Conservation (phyloP, 1,140 invertebrate species). For the Saccostrea glomerata region DNA sequence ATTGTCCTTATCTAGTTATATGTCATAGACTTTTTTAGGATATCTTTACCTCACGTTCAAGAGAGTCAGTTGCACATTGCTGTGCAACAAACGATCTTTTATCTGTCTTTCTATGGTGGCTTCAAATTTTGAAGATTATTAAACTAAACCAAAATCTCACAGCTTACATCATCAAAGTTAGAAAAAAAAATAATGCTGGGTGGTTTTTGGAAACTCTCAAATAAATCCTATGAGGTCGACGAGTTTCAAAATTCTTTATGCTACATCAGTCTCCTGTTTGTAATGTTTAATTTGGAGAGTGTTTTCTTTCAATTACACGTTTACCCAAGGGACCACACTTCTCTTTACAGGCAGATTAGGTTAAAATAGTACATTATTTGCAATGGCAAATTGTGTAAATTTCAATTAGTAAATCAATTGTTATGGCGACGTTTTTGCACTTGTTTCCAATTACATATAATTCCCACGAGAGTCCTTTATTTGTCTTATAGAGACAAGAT, state of each 20-base stretch:
- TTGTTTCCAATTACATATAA: conserved; percentile 27
- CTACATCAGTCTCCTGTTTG: not conserved
- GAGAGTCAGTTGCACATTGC: no score
- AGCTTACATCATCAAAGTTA: no score
- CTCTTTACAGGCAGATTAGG: conserved; percentile 14
- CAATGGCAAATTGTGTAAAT: conserved; percentile 34
- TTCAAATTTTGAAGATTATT: no score
- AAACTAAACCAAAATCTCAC: no score
- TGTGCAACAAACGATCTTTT: no score
- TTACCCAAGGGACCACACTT: not conserved
- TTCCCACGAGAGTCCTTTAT: conserved; percentile 1
- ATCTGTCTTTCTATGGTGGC: no score
- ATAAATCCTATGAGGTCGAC: not conserved
- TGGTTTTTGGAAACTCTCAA: no score
- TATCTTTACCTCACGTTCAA: no score
- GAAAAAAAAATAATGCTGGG: no score
- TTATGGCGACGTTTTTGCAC: not conserved
- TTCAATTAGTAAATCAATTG: conserved; percentile 37
- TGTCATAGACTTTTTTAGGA: no score
- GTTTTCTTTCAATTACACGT: conserved; percentile 15
- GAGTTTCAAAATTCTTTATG: conserved; percentile 26
- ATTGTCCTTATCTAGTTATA: no score
- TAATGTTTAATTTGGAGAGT: conserved; percentile 10
- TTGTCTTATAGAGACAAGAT: conserved; percentile 4
- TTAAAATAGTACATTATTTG: conserved; percentile 30